Percentiles rank a stretch among this genome's conserved stretches.
Conservation (phyloP, 2,797 vertebrate genomes). For the Pagetopsis macropterus region DNA sequence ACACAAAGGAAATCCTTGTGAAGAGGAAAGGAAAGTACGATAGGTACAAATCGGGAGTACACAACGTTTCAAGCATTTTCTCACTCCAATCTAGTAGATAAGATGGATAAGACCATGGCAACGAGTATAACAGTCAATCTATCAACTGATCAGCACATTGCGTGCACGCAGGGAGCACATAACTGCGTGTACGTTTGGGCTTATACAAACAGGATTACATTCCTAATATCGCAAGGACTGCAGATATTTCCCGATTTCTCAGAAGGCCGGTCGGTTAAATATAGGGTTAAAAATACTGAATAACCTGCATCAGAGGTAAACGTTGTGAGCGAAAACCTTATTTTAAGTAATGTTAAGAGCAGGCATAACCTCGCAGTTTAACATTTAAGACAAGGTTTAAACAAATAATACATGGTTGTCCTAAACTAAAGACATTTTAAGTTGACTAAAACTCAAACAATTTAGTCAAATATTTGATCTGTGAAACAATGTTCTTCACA, state of each 20-base stretch:
- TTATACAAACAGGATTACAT: constrained; percentile 5
- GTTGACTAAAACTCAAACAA: no score
- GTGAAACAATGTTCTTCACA: no score
- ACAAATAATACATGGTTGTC: neutral
- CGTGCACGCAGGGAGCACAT: neutral
- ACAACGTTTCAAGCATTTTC: constrained; percentile 46
- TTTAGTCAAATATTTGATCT: no score
- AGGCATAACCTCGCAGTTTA: neutral
- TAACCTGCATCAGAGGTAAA: neutral
- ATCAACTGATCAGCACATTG: neutral
- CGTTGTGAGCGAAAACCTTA: neutral
- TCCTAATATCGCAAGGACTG: neutral
- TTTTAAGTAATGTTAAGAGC: constrained; percentile 4
- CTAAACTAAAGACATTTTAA: no score
- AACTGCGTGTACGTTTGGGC: neutral
- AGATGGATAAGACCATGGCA: constrained; percentile 10
- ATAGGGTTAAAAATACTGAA: neutral
- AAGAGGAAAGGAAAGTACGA: constrained; percentile 40
- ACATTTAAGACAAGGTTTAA: neutral
- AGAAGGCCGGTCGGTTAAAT: neutral
- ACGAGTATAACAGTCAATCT: neutral
- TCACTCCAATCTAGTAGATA: constrained; percentile 4
- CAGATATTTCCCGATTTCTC: neutral
- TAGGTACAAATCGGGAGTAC: constrained; percentile 13
- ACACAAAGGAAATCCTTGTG: constrained; percentile 66